A percentile compares a stretch with the other conserved stretches of the same genome.
Conservation (phyloP, 2,113 vertebrate genomes). For the Trogon melanurus region DNA sequence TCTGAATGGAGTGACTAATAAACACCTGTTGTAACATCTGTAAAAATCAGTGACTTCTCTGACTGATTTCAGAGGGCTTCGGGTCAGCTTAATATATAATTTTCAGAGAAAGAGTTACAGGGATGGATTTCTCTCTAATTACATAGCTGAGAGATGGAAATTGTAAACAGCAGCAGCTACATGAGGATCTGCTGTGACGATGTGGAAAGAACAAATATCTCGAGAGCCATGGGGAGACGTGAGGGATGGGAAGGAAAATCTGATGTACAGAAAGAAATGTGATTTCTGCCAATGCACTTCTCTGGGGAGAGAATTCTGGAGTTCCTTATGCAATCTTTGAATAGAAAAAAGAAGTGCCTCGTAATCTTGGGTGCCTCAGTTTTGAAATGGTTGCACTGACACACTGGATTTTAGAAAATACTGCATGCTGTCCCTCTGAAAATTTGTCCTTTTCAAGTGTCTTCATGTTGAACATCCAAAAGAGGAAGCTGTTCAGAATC, state of each 20-base stretch:
- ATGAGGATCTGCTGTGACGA: neutral
- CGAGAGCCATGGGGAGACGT: neutral
- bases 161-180: neutral
- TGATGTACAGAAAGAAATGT: neutral
- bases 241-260: neutral
- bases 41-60: neutral
- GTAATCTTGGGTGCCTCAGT: rapidly evolving
- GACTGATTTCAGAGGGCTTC: neutral
- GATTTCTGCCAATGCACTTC: neutral
- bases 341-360: neutral
- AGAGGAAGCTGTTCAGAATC: neutral
- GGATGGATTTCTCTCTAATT: constrained; percentile 32
- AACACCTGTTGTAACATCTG: neutral
- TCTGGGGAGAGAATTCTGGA: neutral
- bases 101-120: neutral
- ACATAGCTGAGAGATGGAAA: neutral
- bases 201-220: neutral
- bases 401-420: neutral
- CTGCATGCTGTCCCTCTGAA: neutral
- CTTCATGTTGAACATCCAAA: neutral
- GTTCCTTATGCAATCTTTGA: neutral
- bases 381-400: neutral
- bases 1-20: neutral
- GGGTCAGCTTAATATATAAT: neutral
- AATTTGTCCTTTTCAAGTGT: neutral